Percentiles rank a stretch among this genome's conserved stretches.
Evolutionary conservation across 2,113 vertebrate species (phyloP).

Genomic region (Collichthys lucidus): DNA sequence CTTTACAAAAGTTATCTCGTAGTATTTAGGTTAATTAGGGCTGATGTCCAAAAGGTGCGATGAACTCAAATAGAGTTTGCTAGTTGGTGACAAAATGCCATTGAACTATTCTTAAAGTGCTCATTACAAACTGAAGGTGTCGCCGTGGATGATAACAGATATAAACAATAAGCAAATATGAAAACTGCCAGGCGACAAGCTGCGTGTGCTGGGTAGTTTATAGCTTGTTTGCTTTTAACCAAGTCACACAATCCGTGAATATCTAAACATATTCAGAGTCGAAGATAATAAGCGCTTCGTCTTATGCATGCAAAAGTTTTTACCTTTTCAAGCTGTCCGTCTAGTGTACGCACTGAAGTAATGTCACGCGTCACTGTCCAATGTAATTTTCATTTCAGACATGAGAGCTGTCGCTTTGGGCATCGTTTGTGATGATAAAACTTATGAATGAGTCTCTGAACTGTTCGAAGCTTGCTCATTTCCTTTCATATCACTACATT

Average conservation of each 20-base stretch:
- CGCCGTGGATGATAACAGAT: slow-evolving; percentile 2
- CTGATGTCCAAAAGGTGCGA: background rate
- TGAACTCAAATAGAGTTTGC: background rate
- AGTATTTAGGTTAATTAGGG: too few species aligned
- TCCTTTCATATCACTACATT: background rate
- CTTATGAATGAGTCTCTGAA: slow-evolving; percentile 37
- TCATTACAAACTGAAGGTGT: slow-evolving; percentile 11
- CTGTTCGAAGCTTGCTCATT: slow-evolving; percentile 11
- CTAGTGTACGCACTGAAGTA: background rate
- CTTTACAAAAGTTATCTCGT: too few species aligned
- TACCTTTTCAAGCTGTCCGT: background rate
- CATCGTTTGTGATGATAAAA: background rate
- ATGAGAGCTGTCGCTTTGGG: background rate
- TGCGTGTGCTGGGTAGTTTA: background rate
- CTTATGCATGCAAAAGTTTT: background rate
- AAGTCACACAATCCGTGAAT: background rate
- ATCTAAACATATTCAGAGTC: background rate
- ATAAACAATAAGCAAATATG: slow-evolving; percentile 16
- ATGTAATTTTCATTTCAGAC: slow-evolving; percentile 19
- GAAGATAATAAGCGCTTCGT: background rate
- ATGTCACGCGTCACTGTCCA: background rate
- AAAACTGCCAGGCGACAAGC: background rate
- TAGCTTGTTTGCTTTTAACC: background rate
- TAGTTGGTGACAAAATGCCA: slow-evolving; percentile 6
- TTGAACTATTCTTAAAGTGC: background rate